Conservation (phyloP, 2,888 invertebrate genomes). For the Esperia sulphurella region DNA sequence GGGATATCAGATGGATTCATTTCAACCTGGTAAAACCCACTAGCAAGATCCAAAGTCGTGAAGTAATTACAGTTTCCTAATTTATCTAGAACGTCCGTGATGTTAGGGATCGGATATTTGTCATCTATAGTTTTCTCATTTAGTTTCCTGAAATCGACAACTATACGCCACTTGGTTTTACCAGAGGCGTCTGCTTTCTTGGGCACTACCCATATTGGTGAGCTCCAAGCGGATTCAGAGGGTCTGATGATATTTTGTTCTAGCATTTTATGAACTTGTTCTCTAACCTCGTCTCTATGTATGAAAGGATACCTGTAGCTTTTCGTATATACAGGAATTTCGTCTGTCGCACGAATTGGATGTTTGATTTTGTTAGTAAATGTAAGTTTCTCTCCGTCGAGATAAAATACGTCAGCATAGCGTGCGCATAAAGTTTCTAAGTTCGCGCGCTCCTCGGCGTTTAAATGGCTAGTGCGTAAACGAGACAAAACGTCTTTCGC, state of each 20-base stretch:
- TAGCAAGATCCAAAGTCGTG: constrained; percentile 17
- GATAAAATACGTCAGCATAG: too few relatives aligned
- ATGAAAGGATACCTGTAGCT: constrained; percentile 16
- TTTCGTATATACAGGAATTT: constrained; percentile 16
- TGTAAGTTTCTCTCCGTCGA: too few relatives aligned
- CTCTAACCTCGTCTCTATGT: constrained; percentile 15
- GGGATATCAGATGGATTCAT: constrained; percentile 14
- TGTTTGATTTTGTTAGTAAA: too few relatives aligned
- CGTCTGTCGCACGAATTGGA: constrained; percentile 11
- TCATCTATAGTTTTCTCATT: constrained; percentile 29
- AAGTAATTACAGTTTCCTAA: too few relatives aligned
- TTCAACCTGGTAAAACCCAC: constrained; percentile 17
- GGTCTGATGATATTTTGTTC: constrained; percentile 29
- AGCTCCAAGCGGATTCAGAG: constrained; percentile 28
- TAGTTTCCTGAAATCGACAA: constrained; percentile 27
- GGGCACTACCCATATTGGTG: constrained; percentile 21
- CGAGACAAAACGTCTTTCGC: constrained; percentile 8
- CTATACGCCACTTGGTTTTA: constrained; percentile 29
- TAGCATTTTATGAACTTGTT: constrained; percentile 20
- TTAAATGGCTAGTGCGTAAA: constrained; percentile 13
- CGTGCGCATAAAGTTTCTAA: constrained; percentile 7
- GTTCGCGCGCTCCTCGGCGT: constrained; percentile 13
- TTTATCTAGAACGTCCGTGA: constrained; percentile 16
- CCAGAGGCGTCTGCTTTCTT: constrained; percentile 23
- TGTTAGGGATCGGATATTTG: too few relatives aligned